A percentile compares a stretch with the other conserved stretches of the same genome.
These are phyloP conservation scores for Metacarcinus magister DNA, from an alignment of 2,888 invertebrate genomes.

Conservation along the genomic window DNA sequence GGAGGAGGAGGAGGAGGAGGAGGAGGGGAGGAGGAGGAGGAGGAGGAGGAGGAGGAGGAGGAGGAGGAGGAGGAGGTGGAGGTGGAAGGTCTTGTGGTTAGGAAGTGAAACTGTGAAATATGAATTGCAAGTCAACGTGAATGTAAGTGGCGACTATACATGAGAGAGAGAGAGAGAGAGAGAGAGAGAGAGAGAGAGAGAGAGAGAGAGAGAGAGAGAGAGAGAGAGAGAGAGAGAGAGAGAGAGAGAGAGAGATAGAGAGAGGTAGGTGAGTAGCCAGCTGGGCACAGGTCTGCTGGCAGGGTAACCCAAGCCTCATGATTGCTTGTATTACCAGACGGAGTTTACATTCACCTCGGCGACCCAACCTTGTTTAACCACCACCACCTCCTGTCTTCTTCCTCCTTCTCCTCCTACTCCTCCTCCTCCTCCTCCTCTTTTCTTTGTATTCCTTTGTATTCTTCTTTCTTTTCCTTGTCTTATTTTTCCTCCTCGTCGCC, in stretches of 20 bases:
- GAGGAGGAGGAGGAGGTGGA: neutral
- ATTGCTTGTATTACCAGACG: neutral
- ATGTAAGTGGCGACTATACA: neutral
- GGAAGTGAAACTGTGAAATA: conserved; percentile 14
- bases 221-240: too few species aligned
- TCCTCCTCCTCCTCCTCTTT: neutral
- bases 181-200: too few species aligned
- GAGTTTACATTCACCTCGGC: conserved; percentile 5
- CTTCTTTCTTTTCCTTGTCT: neutral
- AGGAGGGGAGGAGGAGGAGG: too few species aligned
- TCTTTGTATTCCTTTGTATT: neutral
- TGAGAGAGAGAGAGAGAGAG: neutral
- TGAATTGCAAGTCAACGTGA: neutral
- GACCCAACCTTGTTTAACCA: neutral
- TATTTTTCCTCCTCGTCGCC: neutral
- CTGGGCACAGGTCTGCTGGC: neutral
- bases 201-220: too few species aligned
- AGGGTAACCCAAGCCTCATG: neutral
- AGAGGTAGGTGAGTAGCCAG: neutral
- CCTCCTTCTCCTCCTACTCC: neutral
- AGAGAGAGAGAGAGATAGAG: neutral
- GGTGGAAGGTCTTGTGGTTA: neutral
- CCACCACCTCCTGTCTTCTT: neutral
- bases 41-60: neutral
- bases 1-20: conserved; percentile 26